Evolutionary conservation across 2,113 vertebrate genomes (phyloP).

Genomic region (Hystrix brachyura): DNA sequence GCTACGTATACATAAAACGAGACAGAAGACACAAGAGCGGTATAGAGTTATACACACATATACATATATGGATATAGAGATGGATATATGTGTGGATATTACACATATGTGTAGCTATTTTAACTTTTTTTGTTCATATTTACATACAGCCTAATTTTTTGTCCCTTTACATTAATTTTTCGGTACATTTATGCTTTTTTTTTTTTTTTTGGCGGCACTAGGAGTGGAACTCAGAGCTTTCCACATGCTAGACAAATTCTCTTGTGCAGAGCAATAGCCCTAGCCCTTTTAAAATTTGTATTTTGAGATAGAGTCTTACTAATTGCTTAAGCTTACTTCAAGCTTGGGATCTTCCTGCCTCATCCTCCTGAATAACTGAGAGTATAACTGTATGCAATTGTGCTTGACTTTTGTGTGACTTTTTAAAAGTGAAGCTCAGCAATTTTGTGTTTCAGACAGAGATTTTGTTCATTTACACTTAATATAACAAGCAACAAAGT

Average conservation of each 20-base stretch:
- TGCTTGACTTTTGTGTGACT: not conserved
- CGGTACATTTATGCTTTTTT: not conserved
- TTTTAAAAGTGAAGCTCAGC: not conserved
- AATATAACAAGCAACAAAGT: not conserved
- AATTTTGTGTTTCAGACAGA: not conserved
- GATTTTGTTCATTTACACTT: conserved; percentile 19
- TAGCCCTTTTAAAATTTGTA: not conserved
- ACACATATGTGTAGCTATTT: not conserved
- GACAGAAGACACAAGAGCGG: not conserved
- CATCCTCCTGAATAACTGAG: not conserved
- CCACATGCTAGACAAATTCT: not conserved
- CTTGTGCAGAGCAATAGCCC: not conserved
- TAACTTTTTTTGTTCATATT: not conserved
- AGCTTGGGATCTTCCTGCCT: not conserved
- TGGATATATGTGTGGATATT: too few relatives aligned
- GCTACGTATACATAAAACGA: not conserved
- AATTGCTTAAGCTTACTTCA: not conserved
- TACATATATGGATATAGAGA: too few relatives aligned
- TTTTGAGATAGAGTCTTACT: not conserved
- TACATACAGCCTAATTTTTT: not conserved
- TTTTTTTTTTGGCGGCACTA: too few relatives aligned
- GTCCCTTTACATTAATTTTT: not conserved
- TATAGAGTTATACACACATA: not conserved
- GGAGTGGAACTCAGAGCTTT: not conserved
- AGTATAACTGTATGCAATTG: not conserved